Conservation (phyloP, 2,113 vertebrate genomes). For the Girardinichthys multiradiatus region DNA sequence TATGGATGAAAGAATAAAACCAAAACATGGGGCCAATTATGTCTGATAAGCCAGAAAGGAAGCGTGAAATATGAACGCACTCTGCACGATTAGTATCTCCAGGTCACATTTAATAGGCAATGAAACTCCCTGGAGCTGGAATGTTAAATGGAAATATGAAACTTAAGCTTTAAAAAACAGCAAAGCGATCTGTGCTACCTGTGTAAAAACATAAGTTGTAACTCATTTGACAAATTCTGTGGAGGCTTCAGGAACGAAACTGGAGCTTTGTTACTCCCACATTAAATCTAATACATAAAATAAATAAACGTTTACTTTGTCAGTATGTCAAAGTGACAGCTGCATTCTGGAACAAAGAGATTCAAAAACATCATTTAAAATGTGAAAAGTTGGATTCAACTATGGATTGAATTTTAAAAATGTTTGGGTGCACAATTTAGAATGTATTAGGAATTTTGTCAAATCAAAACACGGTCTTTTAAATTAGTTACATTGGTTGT, state of each 20-base stretch:
- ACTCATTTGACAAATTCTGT: conserved; percentile 8
- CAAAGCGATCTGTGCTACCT: background rate
- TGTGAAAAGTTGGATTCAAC: too few species aligned
- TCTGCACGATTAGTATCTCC: conserved; percentile 29
- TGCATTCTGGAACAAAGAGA: too few species aligned
- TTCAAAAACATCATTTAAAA: too few species aligned
- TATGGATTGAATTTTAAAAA: too few species aligned
- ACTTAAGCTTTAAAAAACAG: background rate
- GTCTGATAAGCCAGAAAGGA: conserved; percentile 25
- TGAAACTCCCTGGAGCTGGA: background rate
- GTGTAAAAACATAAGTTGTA: background rate
- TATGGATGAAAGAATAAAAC: conserved; percentile 43
- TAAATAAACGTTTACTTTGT: background rate
- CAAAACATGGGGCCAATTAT: conserved; percentile 47
- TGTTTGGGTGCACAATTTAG: too few species aligned
- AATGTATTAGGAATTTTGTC: too few species aligned
- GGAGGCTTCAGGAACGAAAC: background rate
- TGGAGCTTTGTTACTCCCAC: background rate
- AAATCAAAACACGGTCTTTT: too few species aligned
- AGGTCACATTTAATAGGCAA: conserved; percentile 34
- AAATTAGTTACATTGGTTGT: too few species aligned
- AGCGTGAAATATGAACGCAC: conserved; percentile 44
- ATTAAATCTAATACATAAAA: background rate
- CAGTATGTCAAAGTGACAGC: too few species aligned
- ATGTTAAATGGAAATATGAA: conserved; percentile 24